These are phyloP conservation scores for Gonatopus flavifemur DNA, from an alignment of 1,140 invertebrate genomes.

Conservation along the genomic window DNA sequence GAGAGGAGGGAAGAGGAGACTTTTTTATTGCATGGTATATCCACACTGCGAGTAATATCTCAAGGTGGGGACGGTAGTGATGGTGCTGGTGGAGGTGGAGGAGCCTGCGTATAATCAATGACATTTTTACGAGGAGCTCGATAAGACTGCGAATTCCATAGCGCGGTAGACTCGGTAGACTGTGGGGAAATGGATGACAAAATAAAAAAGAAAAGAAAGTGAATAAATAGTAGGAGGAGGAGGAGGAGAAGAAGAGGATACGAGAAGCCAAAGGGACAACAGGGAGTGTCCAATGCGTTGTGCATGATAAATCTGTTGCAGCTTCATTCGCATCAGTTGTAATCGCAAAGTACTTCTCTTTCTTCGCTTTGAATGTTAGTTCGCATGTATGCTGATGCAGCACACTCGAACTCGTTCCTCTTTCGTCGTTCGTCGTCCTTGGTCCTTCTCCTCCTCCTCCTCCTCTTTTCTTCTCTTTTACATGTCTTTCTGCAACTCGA, in stretches of 20 bases:
- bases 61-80: slow-evolving; percentile 19
- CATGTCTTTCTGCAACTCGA: slow-evolving; percentile 16
- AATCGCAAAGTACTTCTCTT: too few species aligned
- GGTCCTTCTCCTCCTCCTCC: neutral
- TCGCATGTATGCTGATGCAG: slow-evolving; percentile 21
- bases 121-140: slow-evolving; percentile 37
- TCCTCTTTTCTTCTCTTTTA: too few species aligned
- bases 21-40: slow-evolving; percentile 34
- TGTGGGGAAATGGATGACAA: slow-evolving; percentile 6
- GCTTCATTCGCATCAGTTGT: slow-evolving; percentile 33
- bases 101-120: slow-evolving; percentile 42
- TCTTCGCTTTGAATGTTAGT: slow-evolving; percentile 20
- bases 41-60: slow-evolving; percentile 31
- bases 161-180: slow-evolving; percentile 9
- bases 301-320: slow-evolving; percentile 36
- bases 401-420: slow-evolving; percentile 17
- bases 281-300: slow-evolving; percentile 26
- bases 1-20: too few species aligned
- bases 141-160: slow-evolving; percentile 24
- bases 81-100: too few species aligned
- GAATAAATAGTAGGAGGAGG: too few species aligned
- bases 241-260: neutral
- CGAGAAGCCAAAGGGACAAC: slow-evolving; percentile 19
- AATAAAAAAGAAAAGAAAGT: too few species aligned
- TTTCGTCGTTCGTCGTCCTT: slow-evolving; percentile 1